phyloP scores from a whole-genome alignment of 2,888 invertebrate genomes.

The Lithophane socia region DNA sequence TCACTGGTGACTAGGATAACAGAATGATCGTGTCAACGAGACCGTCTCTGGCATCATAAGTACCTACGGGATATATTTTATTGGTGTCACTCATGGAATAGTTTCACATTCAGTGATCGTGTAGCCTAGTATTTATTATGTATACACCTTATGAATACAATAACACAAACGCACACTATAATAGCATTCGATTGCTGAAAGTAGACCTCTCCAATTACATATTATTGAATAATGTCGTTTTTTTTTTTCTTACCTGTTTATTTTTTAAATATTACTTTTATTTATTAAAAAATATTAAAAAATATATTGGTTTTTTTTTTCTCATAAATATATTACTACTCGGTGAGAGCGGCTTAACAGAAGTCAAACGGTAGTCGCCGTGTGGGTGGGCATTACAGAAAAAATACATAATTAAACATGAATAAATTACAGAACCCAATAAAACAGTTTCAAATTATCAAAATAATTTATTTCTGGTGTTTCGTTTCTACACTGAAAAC shows the following conservation, averaged over 20 bases:
- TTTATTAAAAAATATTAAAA: too few relatives aligned
- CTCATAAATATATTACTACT: background rate
- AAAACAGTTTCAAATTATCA: conserved; percentile 67
- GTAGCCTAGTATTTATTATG: too few relatives aligned
- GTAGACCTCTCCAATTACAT: background rate
- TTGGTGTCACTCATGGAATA: background rate
- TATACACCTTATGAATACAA: too few relatives aligned
- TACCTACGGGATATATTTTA: background rate
- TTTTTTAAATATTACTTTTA: too few relatives aligned
- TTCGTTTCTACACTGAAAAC: conserved; percentile 76
- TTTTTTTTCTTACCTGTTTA: too few relatives aligned
- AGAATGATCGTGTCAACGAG: background rate
- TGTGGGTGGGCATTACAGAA: background rate
- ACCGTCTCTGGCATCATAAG: background rate
- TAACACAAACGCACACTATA: too few relatives aligned
- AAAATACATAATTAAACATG: background rate
- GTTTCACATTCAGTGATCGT: too few relatives aligned
- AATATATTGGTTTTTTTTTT: too few relatives aligned
- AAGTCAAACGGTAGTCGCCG: background rate
- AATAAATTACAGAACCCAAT: conserved; percentile 21
- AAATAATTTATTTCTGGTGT: conserved; percentile 84
- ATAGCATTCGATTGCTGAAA: background rate
- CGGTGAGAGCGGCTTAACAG: background rate
- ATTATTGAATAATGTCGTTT: too few relatives aligned
- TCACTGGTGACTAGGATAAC: background rate